Conservation (phyloP, 2,888 invertebrate genomes). For the Lucinisca nassula region DNA sequence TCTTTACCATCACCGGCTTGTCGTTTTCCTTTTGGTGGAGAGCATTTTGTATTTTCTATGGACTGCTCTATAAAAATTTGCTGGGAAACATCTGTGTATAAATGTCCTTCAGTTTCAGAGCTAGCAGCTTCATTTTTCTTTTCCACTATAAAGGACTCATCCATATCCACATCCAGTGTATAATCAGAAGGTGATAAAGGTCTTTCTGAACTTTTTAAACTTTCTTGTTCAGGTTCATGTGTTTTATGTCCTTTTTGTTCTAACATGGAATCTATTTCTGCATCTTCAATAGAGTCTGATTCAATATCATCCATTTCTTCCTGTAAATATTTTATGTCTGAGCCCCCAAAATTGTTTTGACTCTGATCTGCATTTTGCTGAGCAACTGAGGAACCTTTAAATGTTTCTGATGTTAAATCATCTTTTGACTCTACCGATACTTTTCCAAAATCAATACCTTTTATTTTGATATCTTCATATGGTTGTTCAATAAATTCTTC, state of each 20-base stretch:
- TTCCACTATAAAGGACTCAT: constrained; percentile 71
- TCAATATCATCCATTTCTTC: constrained; percentile 58
- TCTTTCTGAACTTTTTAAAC: constrained; percentile 71
- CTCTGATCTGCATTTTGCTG: neutral
- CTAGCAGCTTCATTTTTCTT: constrained; percentile 51
- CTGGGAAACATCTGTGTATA: constrained; percentile 83
- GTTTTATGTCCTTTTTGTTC: constrained; percentile 26
- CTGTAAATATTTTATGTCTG: neutral
- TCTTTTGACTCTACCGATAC: neutral
- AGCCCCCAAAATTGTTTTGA: neutral
- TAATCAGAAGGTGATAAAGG: constrained; percentile 85
- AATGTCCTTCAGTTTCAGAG: constrained; percentile 79
- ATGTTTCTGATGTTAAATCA: neutral
- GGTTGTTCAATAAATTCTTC: constrained; percentile 67
- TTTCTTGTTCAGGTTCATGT: constrained; percentile 56
- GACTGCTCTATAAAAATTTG: constrained; percentile 85
- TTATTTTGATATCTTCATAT: neutral
- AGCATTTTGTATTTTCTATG: constrained; percentile 68
- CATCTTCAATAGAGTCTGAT: constrained; percentile 59
- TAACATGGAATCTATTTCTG: constrained; percentile 45
- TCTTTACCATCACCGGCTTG: constrained; percentile 62
- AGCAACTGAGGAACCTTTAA: neutral
- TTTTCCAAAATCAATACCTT: neutral
- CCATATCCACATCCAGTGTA: constrained; percentile 80
- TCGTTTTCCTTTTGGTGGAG: constrained; percentile 30